Base-by-base conservation (phyloP, 2,888 invertebrate species). In the Nomada hirtipes region DNA sequence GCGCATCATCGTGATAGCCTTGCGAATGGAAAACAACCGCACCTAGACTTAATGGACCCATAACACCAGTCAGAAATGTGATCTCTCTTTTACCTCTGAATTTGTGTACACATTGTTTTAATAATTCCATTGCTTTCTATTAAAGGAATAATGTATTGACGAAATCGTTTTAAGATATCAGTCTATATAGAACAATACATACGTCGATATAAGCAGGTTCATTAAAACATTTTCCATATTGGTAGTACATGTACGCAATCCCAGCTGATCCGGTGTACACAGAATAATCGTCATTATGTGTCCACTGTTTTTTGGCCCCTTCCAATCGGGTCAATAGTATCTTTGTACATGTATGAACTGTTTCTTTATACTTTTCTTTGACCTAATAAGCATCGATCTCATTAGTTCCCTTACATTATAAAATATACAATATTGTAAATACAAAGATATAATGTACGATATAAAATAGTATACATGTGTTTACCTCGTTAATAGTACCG, bases 251-350 rank as follows among this genome's bases (percentile, higher is more conserved):
- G 55, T 96, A 93, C 52, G 97, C 96, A 79, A 97, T 94, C 52
- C 98, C 98, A 84, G 96, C 93, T 74, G 95, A 95, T 52, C 98
- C 98, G 11, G 97, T 97, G 89, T 98, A 98, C 0, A 97, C 95
- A 4, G 97, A 96, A 87, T 94, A 94, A 94, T 97, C 96, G 52
- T 91, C 79, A 13, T 76, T 68, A 42, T 82, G 68, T 18, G 83
- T 93, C 90, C 95, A 94, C 82, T 92, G 87, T 85, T 93, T 88
- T 94, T 95, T 91, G 90, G 94, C 92, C 82, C 92, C 92, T 85
- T 93, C 92, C 87, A 95, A 90, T 79, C 92, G 79, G 74, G 92
- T 68, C 76, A 95, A 79, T 92, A 95, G 94, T 73, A 88, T 87
- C 86, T 91, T 93, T 93, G 94, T 94, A 91, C 94, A 94, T 79